Conservation (phyloP, 1,140 invertebrate genomes). For the Drosophila eugracilis region DNA sequence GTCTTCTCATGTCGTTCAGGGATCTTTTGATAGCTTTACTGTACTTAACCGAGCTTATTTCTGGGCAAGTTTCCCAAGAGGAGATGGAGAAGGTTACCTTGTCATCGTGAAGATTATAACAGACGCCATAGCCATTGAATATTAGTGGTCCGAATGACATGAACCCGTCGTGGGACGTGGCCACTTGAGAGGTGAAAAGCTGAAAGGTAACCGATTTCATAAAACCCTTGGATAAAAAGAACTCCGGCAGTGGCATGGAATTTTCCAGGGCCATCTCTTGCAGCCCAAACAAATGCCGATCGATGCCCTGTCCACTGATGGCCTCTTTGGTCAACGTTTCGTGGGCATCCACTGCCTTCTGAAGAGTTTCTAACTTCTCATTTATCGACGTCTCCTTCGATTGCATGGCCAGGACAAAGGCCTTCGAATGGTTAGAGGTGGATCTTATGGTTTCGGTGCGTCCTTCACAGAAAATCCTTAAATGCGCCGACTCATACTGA, state of each 20-base stretch:
- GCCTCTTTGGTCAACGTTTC: slow-evolving; percentile 92
- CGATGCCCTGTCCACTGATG: slow-evolving; percentile 91
- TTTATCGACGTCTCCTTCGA: slow-evolving; percentile 84
- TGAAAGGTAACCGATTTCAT: slow-evolving; percentile 89
- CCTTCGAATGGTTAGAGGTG: slow-evolving; percentile 90
- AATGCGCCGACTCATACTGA: slow-evolving; percentile 94
- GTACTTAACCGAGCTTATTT: slow-evolving; percentile 8
- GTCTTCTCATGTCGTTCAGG: slow-evolving; percentile 34
- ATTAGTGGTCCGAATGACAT: slow-evolving; percentile 93
- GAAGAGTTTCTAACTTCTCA: slow-evolving; percentile 85
- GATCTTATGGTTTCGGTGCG: slow-evolving; percentile 96
- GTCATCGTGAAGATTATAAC: slow-evolving; percentile 91
- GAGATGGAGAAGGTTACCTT: slow-evolving; percentile 91
- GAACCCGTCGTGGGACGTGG: slow-evolving; percentile 89
- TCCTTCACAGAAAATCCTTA: slow-evolving; percentile 91
- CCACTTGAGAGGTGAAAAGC: slow-evolving; percentile 94
- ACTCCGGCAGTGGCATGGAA: slow-evolving; percentile 89
- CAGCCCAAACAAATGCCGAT: slow-evolving; percentile 94
- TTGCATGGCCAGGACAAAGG: slow-evolving; percentile 90
- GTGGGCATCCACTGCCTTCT: slow-evolving; percentile 91
- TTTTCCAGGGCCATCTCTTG: slow-evolving; percentile 92
- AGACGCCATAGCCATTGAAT: slow-evolving; percentile 92
- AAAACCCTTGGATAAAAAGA: slow-evolving; percentile 91
- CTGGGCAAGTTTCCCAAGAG: slow-evolving; percentile 85
- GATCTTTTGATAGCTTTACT: slow-evolving; percentile 25